These are phyloP conservation scores for Mayetiola destructor DNA, from an alignment of 2,888 invertebrate genomes.

Conservation along the genomic window DNA sequence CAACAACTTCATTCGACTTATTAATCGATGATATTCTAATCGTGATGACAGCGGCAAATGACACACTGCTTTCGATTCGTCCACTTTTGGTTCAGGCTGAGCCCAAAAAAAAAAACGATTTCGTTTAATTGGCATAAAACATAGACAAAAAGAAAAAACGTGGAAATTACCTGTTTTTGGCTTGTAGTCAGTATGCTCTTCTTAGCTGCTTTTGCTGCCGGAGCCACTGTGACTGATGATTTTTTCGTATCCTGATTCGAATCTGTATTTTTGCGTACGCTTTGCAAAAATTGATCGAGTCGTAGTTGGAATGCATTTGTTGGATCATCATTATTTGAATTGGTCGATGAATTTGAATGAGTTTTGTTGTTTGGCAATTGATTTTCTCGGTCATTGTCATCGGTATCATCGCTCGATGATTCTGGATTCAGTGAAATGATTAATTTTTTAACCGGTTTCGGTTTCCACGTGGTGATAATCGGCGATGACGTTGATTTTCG, in stretches of 20 bases:
- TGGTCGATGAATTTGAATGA: not conserved
- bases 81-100: not conserved
- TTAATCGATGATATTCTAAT: constrained; percentile 29
- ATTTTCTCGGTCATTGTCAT: not conserved
- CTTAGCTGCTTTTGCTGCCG: constrained; percentile 22
- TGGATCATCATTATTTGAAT: not conserved
- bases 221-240: constrained; percentile 20
- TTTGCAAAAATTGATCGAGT: constrained; percentile 28
- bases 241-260: constrained; percentile 9
- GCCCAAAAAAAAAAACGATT: not conserved
- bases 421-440: not conserved
- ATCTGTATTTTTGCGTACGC: constrained; percentile 26
- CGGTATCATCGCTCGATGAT: constrained; percentile 1
- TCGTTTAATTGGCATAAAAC: not conserved
- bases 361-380: not conserved
- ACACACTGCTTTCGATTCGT: constrained; percentile 27
- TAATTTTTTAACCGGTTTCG: constrained; percentile 14
- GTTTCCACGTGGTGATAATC: not conserved
- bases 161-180: not conserved
- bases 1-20: constrained; percentile 32
- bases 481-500: not conserved
- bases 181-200: not conserved
- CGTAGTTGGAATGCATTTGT: not conserved
- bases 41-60: constrained; percentile 33
- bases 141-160: not conserved